phyloP scores from a whole-genome alignment of 1,140 invertebrate genomes.

The Ooceraea biroi region DNA sequence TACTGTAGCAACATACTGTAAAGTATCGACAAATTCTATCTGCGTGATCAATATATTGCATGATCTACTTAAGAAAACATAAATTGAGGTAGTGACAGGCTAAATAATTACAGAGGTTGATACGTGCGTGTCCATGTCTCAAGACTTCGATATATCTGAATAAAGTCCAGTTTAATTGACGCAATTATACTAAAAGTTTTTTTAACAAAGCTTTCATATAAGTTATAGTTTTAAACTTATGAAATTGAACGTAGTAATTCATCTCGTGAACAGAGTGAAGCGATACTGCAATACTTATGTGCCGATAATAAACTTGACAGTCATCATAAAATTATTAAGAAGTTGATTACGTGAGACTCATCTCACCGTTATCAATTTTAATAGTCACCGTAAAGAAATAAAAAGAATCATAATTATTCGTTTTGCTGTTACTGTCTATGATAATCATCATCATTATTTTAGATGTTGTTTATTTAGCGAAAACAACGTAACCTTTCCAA shows the following conservation, averaged over 20 bases:
- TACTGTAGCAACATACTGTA: slow-evolving; percentile 3
- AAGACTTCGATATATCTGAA: slow-evolving; percentile 33
- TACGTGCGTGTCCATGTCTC: slow-evolving; percentile 48
- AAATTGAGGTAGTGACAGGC: slow-evolving; percentile 54
- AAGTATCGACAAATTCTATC: slow-evolving; percentile 22
- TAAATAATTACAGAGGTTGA: slow-evolving; percentile 68
- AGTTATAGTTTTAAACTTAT: background rate
- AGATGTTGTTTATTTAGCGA: background rate
- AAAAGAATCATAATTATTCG: background rate
- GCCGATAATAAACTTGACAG: slow-evolving; percentile 1
- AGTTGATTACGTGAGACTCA: background rate
- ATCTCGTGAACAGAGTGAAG: background rate
- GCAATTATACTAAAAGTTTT: background rate
- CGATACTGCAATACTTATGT: background rate
- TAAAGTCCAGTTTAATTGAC: slow-evolving; percentile 16
- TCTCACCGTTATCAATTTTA: background rate
- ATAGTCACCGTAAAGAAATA: background rate
- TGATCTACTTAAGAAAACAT: background rate
- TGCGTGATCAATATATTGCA: slow-evolving; percentile 20
- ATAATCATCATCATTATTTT: too few relatives aligned
- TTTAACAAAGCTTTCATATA: background rate
- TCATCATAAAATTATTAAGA: background rate
- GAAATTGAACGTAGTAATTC: background rate
- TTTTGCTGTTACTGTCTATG: background rate
- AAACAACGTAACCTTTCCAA: background rate